phyloP scores from a whole-genome alignment of 2,797 vertebrate genomes.

The Myiotriccus ornatus region DNA sequence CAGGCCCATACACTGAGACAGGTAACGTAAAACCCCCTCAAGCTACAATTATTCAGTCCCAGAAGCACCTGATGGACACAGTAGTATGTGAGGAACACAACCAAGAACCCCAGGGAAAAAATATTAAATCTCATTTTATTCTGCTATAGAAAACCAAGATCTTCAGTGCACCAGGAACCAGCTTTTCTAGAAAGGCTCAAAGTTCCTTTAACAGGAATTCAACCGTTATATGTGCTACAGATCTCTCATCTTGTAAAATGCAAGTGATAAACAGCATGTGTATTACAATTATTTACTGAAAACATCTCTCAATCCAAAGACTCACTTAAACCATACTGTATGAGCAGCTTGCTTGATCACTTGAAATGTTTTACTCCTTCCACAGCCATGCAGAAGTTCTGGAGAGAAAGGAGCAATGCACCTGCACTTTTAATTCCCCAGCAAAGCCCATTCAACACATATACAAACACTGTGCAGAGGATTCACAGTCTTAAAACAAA shows the following conservation, averaged over 20 bases:
- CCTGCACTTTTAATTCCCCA: not conserved
- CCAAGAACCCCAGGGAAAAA: not conserved
- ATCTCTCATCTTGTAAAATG: not conserved
- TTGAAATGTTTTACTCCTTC: not conserved
- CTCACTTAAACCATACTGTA: not conserved
- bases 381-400: not conserved
- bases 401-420: not conserved
- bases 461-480: not conserved
- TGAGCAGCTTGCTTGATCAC: rapidly evolving
- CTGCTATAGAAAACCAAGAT: not conserved
- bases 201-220: not conserved
- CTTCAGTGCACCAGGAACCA: not conserved
- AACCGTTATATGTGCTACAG: not conserved
- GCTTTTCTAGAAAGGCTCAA: not conserved
- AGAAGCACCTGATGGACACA: not conserved
- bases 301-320: not conserved
- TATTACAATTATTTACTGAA: not conserved
- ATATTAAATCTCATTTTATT: not conserved
- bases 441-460: not conserved
- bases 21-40: not conserved
- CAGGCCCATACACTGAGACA: not conserved
- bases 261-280: not conserved
- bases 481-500: not conserved
- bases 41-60: not conserved
- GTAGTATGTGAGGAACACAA: not conserved